These are phyloP conservation scores for Trichechus manatus DNA, from an alignment of 2,113 vertebrate species.

Conservation along the genomic window DNA sequence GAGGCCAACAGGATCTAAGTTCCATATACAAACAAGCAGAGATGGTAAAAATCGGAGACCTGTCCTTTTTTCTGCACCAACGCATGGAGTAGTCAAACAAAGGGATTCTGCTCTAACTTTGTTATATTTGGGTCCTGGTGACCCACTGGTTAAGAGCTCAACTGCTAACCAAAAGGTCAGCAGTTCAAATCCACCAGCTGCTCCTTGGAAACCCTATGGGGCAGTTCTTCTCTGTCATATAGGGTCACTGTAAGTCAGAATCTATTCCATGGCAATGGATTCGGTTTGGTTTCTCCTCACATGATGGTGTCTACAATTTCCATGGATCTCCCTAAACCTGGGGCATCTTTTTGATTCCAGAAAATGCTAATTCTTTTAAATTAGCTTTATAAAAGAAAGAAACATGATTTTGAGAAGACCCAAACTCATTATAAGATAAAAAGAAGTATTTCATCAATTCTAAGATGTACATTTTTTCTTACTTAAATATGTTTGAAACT, in stretches of 20 bases:
- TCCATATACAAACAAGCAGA: neutral
- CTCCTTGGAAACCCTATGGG: no score
- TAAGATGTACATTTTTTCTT: neutral
- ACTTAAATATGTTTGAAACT: constrained; percentile 1
- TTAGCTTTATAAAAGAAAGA: neutral
- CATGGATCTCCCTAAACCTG: neutral
- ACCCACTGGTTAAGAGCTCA: no score
- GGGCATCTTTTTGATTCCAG: neutral
- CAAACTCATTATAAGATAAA: neutral
- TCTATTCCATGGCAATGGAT: no score
- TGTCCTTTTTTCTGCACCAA: neutral
- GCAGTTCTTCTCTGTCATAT: no score
- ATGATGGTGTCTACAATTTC: neutral
- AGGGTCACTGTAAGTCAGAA: no score
- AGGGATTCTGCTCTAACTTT: neutral
- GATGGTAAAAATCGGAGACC: neutral
- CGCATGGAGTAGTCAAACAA: neutral
- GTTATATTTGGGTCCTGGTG: accelerated
- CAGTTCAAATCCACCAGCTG: no score
- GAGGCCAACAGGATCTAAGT: neutral
- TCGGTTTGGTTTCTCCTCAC: neutral
- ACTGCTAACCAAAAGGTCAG: no score
- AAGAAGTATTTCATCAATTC: neutral
- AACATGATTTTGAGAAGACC: neutral
- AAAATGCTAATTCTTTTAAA: neutral